Percentiles rank a stretch among this genome's conserved stretches.
Conservation (phyloP, 2,797 vertebrate species). For the Lateolabrax maculatus region DNA sequence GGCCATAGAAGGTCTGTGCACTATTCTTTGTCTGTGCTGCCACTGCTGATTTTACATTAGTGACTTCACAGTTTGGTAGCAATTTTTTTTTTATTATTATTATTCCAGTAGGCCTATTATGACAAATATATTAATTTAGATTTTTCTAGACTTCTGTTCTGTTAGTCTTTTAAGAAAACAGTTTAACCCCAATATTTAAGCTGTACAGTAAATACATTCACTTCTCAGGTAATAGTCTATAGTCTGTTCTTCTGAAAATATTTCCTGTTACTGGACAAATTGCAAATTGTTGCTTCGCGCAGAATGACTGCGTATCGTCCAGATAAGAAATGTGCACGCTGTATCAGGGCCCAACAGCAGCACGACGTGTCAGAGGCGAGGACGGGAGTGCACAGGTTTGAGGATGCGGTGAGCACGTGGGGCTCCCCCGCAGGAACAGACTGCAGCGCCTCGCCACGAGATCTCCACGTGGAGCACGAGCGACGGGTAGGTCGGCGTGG, state of each 20-base stretch:
- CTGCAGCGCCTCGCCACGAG: slow-evolving; percentile 31
- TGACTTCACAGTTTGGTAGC: slow-evolving; percentile 17
- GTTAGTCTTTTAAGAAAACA: not conserved
- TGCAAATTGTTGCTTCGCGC: not conserved
- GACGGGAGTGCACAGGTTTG: not conserved
- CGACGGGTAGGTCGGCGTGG: slow-evolving; percentile 4
- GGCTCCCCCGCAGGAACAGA: not conserved
- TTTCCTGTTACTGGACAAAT: not conserved
- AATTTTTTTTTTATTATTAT: no score
- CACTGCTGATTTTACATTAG: slow-evolving; percentile 28
- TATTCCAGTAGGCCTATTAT: no score
- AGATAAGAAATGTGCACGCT: no score
- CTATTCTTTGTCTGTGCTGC: slow-evolving; percentile 31
- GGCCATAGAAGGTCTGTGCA: slow-evolving; percentile 3
- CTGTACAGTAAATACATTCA: not conserved
- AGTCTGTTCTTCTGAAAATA: no score
- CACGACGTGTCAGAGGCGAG: not conserved
- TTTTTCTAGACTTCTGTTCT: not conserved
- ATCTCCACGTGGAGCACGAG: slow-evolving; percentile 47
- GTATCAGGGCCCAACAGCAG: no score
- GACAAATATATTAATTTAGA: not conserved
- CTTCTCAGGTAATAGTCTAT: not conserved
- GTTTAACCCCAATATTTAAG: not conserved
- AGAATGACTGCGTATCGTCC: not conserved
- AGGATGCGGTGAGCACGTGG: not conserved